Conservation (phyloP, 2,888 invertebrate species). For the Neoscelio sp. region DNA sequence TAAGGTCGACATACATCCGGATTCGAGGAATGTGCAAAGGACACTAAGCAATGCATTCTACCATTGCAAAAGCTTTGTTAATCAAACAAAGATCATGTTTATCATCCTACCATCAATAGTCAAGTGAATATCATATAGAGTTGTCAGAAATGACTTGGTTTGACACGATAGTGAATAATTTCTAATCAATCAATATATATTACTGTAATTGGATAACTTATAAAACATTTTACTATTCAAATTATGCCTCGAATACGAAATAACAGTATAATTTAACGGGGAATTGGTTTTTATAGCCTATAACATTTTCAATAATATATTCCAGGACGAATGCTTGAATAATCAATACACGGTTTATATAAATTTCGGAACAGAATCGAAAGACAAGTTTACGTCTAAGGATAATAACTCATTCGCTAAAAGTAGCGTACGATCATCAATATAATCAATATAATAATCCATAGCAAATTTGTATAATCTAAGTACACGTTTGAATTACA, state of each 20-base stretch:
- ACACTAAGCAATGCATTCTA: conserved; percentile 42
- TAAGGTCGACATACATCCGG: conserved; percentile 55
- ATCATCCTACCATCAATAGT: conserved; percentile 11
- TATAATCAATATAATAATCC: too few relatives aligned
- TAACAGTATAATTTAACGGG: conserved; percentile 43
- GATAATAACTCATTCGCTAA: too few relatives aligned
- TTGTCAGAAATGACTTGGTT: background rate
- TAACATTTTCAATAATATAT: conserved; percentile 39
- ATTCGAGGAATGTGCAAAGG: conserved; percentile 47
- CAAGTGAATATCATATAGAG: background rate
- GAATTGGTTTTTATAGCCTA: conserved; percentile 48
- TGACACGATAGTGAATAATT: too few relatives aligned
- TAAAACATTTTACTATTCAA: conserved; percentile 21
- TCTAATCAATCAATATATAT: background rate
- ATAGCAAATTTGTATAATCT: too few relatives aligned
- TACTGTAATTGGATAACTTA: conserved; percentile 1
- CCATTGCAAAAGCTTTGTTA: conserved; percentile 1
- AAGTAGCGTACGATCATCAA: too few relatives aligned
- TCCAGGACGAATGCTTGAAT: too few relatives aligned
- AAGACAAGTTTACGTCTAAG: too few relatives aligned
- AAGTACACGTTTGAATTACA: too few relatives aligned
- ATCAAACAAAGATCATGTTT: conserved; percentile 9
- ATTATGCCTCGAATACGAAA: background rate
- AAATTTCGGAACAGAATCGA: too few relatives aligned
- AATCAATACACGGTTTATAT: too few relatives aligned